phyloP scores from a whole-genome alignment of 2,888 invertebrate species.

The Drosophila anceps region DNA sequence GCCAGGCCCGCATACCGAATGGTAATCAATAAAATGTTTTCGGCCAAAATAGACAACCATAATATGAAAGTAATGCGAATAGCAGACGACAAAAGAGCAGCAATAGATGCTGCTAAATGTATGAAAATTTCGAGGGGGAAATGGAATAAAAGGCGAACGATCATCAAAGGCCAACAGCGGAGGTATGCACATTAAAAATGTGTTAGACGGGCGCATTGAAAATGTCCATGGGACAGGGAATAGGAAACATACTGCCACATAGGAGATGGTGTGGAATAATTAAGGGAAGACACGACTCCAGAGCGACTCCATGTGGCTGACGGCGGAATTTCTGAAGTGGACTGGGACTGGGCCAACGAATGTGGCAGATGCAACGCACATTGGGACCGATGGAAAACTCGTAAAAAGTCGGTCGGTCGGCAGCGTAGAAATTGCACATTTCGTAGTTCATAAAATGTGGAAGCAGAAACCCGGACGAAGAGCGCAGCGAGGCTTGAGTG shows the following conservation, averaged over 20 bases:
- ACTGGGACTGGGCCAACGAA: conserved; percentile 46
- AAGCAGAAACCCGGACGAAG: conserved; percentile 14
- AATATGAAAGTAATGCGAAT: conserved; percentile 47
- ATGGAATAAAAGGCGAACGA: conserved; percentile 19
- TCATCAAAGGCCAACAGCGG: conserved; percentile 72
- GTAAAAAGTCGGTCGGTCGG: conserved; percentile 58
- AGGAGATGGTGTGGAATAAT: conserved; percentile 23
- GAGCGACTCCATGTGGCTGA: conserved; percentile 68
- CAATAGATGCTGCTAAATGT: background rate
- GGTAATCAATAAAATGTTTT: conserved; percentile 40
- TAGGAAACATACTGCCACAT: conserved; percentile 19
- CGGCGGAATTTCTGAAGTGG: conserved; percentile 74
- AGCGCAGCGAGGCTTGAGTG: conserved; percentile 53
- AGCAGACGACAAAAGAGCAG: conserved; percentile 24
- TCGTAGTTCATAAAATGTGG: conserved; percentile 72
- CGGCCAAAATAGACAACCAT: conserved; percentile 52
- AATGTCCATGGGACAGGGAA: conserved; percentile 32
- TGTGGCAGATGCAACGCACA: conserved; percentile 72
- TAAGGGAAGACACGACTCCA: conserved; percentile 42
- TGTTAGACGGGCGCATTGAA: conserved; percentile 52
- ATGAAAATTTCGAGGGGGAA: background rate
- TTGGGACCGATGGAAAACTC: conserved; percentile 74
- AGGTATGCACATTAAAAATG: conserved; percentile 70
- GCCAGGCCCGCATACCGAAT: conserved; percentile 22
- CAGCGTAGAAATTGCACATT: conserved; percentile 76